Conservation (phyloP, 2,797 vertebrate genomes). For the Artibeus lituratus region DNA sequence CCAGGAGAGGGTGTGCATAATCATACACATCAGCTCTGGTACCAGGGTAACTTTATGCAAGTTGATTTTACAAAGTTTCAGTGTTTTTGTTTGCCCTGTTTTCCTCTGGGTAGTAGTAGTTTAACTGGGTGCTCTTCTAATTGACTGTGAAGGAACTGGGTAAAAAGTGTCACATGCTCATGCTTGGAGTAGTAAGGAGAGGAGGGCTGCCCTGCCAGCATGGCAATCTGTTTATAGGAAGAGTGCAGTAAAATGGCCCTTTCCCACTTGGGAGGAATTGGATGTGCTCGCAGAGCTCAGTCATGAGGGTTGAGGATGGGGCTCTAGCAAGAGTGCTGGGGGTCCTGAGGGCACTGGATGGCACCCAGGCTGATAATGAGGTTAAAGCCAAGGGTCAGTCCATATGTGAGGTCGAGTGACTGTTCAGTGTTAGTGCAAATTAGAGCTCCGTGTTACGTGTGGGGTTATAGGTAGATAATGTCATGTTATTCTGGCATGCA, state of each 20-base stretch:
- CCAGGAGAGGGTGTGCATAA: conserved; percentile 25
- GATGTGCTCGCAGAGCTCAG: background rate
- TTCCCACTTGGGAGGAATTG: background rate
- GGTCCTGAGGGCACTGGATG: background rate
- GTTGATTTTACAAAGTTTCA: conserved; percentile 34
- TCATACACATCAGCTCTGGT: conserved; percentile 57
- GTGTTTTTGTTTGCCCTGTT: background rate
- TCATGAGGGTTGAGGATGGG: background rate
- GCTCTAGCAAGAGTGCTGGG: background rate
- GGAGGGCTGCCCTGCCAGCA: background rate
- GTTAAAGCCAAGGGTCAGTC: background rate
- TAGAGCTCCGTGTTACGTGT: background rate
- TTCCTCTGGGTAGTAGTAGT: conserved; percentile 17
- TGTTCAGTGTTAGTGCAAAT: background rate
- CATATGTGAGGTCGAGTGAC: background rate
- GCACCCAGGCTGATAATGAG: background rate
- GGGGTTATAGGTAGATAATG: background rate
- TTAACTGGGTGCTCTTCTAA: conserved; percentile 56
- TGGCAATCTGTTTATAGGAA: background rate
- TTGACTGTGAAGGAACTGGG: conserved; percentile 54
- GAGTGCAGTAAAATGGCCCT: background rate
- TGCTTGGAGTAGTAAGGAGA: background rate
- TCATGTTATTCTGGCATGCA: background rate
- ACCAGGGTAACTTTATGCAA: conserved; percentile 40
- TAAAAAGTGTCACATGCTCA: conserved; percentile 31